phyloP scores from a whole-genome alignment of 1,140 invertebrate species.

The Cecropterus lyciades region DNA sequence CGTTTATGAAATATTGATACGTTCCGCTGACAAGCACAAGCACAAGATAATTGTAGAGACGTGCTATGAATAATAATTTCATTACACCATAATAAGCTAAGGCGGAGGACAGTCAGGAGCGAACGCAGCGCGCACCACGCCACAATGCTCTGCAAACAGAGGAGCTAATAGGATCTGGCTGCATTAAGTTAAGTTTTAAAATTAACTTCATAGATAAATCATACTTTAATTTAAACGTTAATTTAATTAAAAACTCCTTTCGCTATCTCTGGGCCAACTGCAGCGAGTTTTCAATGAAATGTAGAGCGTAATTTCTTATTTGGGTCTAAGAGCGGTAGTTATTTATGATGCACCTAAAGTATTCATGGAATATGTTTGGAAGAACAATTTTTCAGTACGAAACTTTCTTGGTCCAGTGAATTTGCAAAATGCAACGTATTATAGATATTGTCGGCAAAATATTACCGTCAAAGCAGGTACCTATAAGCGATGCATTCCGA shows the following conservation, averaged over 20 bases:
- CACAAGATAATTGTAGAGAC: slow-evolving; percentile 56
- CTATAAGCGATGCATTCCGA: neutral
- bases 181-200: slow-evolving; percentile 53
- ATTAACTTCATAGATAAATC: slow-evolving; percentile 51
- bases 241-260: slow-evolving; percentile 25
- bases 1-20: slow-evolving; percentile 45
- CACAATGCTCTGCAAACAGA: slow-evolving; percentile 51
- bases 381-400: slow-evolving; percentile 23
- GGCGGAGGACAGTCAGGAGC: slow-evolving; percentile 26
- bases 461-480: neutral
- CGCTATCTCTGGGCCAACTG: slow-evolving; percentile 2
- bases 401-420: slow-evolving; percentile 9
- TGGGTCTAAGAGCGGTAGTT: slow-evolving; percentile 10
- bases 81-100: slow-evolving; percentile 49
- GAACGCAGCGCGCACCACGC: slow-evolving; percentile 32
- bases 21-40: slow-evolving; percentile 38
- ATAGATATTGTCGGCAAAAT: neutral
- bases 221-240: slow-evolving; percentile 36
- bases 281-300: slow-evolving; percentile 3
- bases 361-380: slow-evolving; percentile 38
- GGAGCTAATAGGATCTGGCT: slow-evolving; percentile 46
- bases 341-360: slow-evolving; percentile 27
- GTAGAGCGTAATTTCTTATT: slow-evolving; percentile 13
- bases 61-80: slow-evolving; percentile 64
- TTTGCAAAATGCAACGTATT: slow-evolving; percentile 7